These are phyloP conservation scores for Palythoa grandiflora DNA, from an alignment of 92 coral and sea anemone species.

Conservation along the genomic window DNA sequence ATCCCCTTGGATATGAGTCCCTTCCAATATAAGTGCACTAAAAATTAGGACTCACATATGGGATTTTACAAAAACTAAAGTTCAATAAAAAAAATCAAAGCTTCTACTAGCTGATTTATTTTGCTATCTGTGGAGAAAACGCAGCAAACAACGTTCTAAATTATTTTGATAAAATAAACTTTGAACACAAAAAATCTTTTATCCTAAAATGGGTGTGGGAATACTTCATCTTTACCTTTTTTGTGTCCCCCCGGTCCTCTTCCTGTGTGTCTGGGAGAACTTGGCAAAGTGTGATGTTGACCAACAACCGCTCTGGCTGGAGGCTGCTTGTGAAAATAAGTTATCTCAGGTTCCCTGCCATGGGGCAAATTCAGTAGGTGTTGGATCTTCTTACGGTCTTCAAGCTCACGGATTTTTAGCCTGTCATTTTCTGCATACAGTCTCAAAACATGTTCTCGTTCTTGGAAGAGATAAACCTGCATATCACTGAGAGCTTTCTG, in stretches of 20 bases:
- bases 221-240: constrained; percentile 63
- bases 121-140: no score
- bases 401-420: constrained; percentile 92
- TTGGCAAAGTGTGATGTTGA: constrained; percentile 61
- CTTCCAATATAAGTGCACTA: no score
- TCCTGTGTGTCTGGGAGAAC: constrained; percentile 63
- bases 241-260: constrained; percentile 99
- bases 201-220: neutral
- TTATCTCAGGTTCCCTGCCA: constrained; percentile 89
- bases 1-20: no score
- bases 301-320: constrained; percentile 89
- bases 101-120: no score
- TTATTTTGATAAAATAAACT: no score
- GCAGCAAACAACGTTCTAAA: no score
- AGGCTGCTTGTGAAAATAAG: constrained; percentile 96
- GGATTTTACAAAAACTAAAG: no score
- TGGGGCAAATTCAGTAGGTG: constrained; percentile 83
- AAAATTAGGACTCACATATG: no score
- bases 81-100: no score
- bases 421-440: constrained; percentile 98
- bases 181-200: no score
- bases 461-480: constrained; percentile 99
- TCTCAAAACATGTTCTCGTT: constrained; percentile 94
- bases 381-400: constrained; percentile 96
- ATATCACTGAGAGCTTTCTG: constrained; percentile 99